A percentile compares a stretch with the other conserved stretches of the same genome.
Evolutionary conservation across 92 coral and sea anemone species (phyloP).

Genomic region (Metridium senile): DNA sequence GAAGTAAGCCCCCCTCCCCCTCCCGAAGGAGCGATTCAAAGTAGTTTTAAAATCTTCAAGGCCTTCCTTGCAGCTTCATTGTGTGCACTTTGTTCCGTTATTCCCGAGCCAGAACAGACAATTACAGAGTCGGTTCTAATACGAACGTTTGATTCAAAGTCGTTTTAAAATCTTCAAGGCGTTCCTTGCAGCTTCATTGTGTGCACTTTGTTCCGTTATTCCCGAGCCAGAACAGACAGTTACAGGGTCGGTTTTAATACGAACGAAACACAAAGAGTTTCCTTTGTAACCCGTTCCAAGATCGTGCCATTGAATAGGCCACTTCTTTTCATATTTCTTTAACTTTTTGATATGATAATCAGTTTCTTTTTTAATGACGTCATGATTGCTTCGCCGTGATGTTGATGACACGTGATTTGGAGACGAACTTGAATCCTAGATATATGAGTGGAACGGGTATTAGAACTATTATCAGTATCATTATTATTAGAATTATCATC

Average conservation of each 20-base stretch:
- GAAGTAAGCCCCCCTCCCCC: too few species aligned
- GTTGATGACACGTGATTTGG: background rate
- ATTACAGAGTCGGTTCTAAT: conserved; percentile 47
- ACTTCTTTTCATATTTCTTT: background rate
- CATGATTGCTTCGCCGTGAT: background rate
- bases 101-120: conserved; percentile 68
- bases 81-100: conserved; percentile 37
- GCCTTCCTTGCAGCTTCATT: conserved; percentile 69
- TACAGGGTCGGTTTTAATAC: conserved; percentile 48
- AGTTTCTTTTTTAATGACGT: background rate
- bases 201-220: conserved; percentile 33
- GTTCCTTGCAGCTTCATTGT: conserved; percentile 61
- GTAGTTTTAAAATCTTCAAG: conserved; percentile 53
- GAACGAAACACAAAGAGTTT: conserved; percentile 63
- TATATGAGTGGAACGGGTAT: too few species aligned
- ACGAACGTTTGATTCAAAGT: too few species aligned
- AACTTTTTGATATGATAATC: conserved; percentile 27
- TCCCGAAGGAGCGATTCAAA: too few species aligned
- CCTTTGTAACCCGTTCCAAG: conserved; percentile 46
- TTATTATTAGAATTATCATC: too few species aligned
- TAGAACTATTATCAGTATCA: too few species aligned
- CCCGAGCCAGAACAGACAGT: conserved; percentile 72
- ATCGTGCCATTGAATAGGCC: conserved; percentile 45
- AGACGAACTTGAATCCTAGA: too few species aligned
- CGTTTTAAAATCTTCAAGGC: conserved; percentile 62